These are phyloP conservation scores for Euproctis similis DNA, from an alignment of 2,888 invertebrate genomes.

Conservation along the genomic window DNA sequence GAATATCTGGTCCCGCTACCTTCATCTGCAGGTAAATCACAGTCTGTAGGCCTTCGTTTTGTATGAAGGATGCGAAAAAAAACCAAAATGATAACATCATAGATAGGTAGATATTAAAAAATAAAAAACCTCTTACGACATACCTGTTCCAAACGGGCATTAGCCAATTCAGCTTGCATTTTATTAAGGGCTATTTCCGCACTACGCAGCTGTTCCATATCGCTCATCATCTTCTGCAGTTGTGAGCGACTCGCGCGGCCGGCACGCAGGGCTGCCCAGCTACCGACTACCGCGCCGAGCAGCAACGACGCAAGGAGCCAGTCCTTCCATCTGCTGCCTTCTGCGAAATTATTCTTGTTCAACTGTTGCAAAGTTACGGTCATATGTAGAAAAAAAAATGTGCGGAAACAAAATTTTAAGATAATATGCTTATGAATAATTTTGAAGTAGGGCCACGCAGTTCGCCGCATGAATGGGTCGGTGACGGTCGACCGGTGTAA, in stretches of 20 bases:
- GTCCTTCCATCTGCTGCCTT: constrained; percentile 91
- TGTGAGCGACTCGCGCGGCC: constrained; percentile 91
- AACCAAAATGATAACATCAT: not conserved
- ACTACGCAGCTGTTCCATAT: constrained; percentile 93
- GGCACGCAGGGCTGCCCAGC: constrained; percentile 94
- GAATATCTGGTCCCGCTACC: too few species aligned
- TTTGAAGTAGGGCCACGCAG: too few species aligned
- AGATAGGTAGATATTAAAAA: not conserved
- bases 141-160: constrained; percentile 86
- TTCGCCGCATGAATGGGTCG: too few species aligned
- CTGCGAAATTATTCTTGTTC: constrained; percentile 47
- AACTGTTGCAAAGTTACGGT: not conserved
- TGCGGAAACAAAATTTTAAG: too few species aligned
- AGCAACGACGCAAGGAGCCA: constrained; percentile 88
- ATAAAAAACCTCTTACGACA: constrained; percentile 4
- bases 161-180: constrained; percentile 89
- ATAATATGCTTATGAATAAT: too few species aligned
- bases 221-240: constrained; percentile 92
- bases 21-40: too few species aligned
- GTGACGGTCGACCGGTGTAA: too few species aligned
- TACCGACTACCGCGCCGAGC: constrained; percentile 89
- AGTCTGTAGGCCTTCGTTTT: not conserved
- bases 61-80: not conserved
- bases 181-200: constrained; percentile 92
- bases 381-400: too few species aligned